Percentiles rank a stretch among this genome's conserved stretches.
Evolutionary conservation across 1,140 invertebrate species (phyloP).

Genomic region (Aphis craccivora): DNA sequence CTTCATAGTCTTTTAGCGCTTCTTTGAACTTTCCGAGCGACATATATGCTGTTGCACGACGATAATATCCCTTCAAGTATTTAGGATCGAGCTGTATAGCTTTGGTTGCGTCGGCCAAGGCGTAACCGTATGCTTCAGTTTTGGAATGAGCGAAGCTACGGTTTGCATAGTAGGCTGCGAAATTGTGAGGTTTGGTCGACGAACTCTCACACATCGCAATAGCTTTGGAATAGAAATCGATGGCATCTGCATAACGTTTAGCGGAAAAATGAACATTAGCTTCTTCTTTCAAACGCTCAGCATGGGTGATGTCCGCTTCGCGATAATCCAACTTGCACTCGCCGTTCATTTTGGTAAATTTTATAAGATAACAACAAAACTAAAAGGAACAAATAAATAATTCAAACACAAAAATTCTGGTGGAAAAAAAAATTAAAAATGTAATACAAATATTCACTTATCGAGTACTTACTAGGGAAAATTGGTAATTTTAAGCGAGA

Average conservation of each 20-base stretch:
- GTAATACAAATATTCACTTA: not conserved
- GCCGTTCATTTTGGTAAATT: constrained; percentile 36
- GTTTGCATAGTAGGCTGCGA: constrained; percentile 90
- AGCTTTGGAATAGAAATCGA: constrained; percentile 89
- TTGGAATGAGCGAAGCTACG: constrained; percentile 93
- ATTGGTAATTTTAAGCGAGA: constrained; percentile 33
- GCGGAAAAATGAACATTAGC: constrained; percentile 70
- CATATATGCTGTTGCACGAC: constrained; percentile 95
- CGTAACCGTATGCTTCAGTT: constrained; percentile 92
- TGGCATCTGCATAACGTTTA: constrained; percentile 87
- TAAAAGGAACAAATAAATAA: constrained; percentile 28
- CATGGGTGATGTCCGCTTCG: constrained; percentile 45
- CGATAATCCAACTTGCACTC: constrained; percentile 51
- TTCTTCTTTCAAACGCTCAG: constrained; percentile 48
- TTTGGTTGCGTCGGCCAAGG: constrained; percentile 88
- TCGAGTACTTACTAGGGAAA: not conserved
- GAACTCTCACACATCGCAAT: constrained; percentile 87
- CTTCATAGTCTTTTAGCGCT: constrained; percentile 96
- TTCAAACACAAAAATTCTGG: not conserved
- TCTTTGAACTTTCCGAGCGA: constrained; percentile 96
- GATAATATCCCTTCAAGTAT: constrained; percentile 95
- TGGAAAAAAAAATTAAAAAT: not conserved
- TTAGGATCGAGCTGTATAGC: constrained; percentile 88
- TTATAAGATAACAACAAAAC: not conserved
- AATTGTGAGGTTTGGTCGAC: constrained; percentile 66